A percentile compares a stretch with the other conserved stretches of the same genome.
phyloP scores from a whole-genome alignment of 2,797 vertebrate genomes.

The Zalophus californianus region DNA sequence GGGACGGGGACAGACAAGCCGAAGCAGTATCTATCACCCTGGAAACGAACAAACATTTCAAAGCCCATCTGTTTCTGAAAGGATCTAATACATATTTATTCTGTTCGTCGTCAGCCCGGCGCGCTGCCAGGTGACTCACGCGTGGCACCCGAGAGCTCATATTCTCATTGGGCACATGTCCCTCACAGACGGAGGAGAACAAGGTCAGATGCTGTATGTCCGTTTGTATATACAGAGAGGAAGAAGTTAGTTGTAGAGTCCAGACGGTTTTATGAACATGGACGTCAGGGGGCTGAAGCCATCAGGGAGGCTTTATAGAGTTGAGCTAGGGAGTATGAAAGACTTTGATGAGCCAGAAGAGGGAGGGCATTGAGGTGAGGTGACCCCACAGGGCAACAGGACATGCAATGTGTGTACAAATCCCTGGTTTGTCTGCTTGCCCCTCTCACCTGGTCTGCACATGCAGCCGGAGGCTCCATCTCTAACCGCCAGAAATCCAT shows the following conservation, averaged over 20 bases:
- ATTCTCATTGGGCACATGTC: not conserved
- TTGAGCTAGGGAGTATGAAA: not conserved
- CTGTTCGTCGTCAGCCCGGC: not conserved
- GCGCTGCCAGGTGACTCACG: not conserved
- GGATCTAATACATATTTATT: not conserved
- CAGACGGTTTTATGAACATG: not conserved
- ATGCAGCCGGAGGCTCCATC: not conserved
- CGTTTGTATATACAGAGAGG: not conserved
- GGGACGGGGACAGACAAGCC: not conserved
- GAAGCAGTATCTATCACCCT: not conserved
- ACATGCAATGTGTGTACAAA: not conserved
- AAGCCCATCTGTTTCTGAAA: conserved; percentile 45
- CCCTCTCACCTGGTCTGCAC: not conserved
- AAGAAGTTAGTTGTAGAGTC: not conserved
- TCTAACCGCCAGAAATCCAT: not conserved
- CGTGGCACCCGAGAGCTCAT: not conserved
- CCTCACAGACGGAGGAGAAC: conserved; percentile 1
- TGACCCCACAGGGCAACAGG: not conserved
- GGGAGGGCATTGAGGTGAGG: not conserved
- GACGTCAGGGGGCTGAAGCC: not conserved
- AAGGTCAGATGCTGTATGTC: not conserved
- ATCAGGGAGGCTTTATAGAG: not conserved
- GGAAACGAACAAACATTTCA: conserved; percentile 15
- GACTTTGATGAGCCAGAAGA: not conserved
- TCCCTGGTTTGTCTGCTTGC: not conserved